These are phyloP conservation scores for Lutjanus campechanus DNA, from an alignment of 2,797 vertebrate species.

Conservation along the genomic window DNA sequence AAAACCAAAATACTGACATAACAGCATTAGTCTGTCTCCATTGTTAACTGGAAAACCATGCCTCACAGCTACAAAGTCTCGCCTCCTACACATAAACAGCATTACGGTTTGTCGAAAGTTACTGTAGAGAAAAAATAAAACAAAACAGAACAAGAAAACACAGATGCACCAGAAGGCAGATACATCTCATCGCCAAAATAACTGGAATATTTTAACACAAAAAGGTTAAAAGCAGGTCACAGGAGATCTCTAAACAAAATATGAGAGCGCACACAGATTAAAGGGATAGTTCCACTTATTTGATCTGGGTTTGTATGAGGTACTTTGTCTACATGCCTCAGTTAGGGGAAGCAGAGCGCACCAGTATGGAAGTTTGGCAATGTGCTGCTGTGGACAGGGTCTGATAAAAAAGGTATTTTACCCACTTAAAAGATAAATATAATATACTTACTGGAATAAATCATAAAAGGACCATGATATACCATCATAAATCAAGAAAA, in stretches of 20 bases:
- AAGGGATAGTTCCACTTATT: no score
- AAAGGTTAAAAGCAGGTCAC: neutral
- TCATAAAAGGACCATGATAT: no score
- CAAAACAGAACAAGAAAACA: neutral
- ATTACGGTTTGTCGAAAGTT: neutral
- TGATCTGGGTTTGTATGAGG: no score
- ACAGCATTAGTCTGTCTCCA: slow-evolving; percentile 1
- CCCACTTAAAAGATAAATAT: no score
- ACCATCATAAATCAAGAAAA: no score
- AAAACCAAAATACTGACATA: slow-evolving; percentile 8
- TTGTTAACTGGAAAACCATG: neutral
- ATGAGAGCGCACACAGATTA: neutral
- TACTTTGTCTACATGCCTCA: no score
- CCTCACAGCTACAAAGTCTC: neutral
- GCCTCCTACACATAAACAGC: slow-evolving; percentile 12
- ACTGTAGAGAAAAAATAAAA: neutral
- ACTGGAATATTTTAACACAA: neutral
- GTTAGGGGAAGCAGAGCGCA: no score
- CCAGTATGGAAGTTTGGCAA: no score
- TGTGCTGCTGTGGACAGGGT: no score
- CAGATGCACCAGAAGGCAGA: neutral
- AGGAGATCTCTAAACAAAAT: neutral
- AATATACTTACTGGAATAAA: no score
- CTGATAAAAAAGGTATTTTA: no score
- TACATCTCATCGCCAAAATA: neutral